Conservation (phyloP, 2,797 vertebrate genomes). For the Eulemur rubriventer region DNA sequence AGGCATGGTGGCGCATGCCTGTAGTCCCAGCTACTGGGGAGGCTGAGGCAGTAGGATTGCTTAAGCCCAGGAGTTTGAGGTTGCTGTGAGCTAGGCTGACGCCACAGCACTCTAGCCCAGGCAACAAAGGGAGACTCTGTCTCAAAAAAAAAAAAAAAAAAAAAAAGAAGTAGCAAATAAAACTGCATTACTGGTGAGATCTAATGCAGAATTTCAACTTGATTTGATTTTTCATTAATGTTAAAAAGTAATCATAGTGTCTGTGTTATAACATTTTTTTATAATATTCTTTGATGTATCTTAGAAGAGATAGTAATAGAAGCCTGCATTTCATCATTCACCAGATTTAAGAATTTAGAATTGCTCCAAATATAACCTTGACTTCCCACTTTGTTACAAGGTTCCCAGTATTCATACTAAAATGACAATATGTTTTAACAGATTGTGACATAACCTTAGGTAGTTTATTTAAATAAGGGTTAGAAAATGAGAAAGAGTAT, state of each 20-base stretch:
- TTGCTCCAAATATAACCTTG: background rate
- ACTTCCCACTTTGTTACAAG: constrained; percentile 26
- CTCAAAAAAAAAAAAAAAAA: no score
- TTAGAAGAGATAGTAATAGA: background rate
- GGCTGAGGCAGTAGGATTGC: no score
- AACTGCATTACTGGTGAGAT: background rate
- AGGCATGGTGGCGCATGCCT: no score
- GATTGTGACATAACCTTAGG: background rate
- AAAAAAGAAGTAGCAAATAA: background rate
- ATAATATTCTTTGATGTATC: background rate
- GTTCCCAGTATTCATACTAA: background rate
- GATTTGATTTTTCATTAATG: background rate
- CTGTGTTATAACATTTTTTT: background rate
- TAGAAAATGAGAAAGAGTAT: background rate
- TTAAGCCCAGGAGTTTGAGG: no score
- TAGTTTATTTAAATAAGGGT: background rate
- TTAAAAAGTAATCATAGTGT: background rate
- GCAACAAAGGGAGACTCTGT: no score
- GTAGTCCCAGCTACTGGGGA: no score
- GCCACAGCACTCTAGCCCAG: no score
- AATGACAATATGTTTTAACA: background rate
- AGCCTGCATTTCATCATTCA: background rate
- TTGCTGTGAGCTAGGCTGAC: no score
- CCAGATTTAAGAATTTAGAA: background rate
- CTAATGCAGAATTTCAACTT: background rate